Conservation (phyloP, 2,113 vertebrate species). For the Saccopteryx bilineata region DNA sequence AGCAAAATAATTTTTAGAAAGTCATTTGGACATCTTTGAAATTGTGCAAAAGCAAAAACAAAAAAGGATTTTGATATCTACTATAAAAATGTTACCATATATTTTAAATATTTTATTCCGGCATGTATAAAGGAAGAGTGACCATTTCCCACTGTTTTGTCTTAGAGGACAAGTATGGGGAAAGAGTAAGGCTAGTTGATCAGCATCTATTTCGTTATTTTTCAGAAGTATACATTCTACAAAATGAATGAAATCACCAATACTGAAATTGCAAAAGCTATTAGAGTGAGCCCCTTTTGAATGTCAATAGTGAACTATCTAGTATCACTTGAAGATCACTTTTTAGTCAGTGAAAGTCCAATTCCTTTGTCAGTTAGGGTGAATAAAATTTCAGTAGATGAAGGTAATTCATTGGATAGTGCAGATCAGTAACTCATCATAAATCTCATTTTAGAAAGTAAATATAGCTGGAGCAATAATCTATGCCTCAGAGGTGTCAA, state of each 20-base stretch:
- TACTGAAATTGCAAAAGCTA: background rate
- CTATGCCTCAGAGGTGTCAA: constrained; percentile 34
- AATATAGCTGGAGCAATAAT: constrained; percentile 61
- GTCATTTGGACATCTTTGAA: background rate
- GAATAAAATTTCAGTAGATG: constrained; percentile 47
- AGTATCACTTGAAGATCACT: background rate
- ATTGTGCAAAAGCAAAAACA: background rate
- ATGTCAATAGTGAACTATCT: background rate
- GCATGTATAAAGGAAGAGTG: background rate
- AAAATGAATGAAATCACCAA: background rate
- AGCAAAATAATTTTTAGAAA: constrained; percentile 10
- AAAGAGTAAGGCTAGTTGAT: background rate
- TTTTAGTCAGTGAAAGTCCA: background rate
- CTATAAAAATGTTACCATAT: background rate
- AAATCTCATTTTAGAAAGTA: constrained; percentile 68
- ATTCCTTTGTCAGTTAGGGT: background rate
- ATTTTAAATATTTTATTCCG: constrained; percentile 29
- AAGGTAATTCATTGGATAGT: constrained; percentile 39
- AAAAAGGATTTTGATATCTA: background rate
- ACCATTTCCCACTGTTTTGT: background rate
- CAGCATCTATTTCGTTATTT: constrained; percentile 5
- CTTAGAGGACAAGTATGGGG: background rate
- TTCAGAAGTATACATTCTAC: background rate
- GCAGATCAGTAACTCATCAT: constrained; percentile 61
- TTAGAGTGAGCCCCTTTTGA: background rate